Evolutionary conservation across 2,888 invertebrate genomes (phyloP).

Genomic region (Boloria selene): DNA sequence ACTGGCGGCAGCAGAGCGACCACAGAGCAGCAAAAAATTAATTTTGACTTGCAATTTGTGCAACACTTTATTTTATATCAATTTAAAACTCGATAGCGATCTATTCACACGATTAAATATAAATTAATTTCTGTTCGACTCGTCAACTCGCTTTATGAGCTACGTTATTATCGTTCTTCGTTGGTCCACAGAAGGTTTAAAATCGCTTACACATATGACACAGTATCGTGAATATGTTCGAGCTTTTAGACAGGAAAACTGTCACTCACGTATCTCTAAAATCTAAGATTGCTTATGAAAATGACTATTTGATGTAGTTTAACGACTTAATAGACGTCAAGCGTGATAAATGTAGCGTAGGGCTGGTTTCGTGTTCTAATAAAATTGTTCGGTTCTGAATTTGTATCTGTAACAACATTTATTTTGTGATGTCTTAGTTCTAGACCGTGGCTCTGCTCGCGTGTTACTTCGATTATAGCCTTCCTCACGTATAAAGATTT

Average conservation of each 20-base stretch:
- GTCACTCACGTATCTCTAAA: slow-evolving; percentile 30
- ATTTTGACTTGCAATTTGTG: slow-evolving; percentile 28
- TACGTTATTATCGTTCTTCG: slow-evolving; percentile 1
- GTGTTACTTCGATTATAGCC: too few relatives aligned
- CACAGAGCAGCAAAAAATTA: slow-evolving; percentile 6
- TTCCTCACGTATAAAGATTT: too few relatives aligned
- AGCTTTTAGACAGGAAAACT: slow-evolving; percentile 36
- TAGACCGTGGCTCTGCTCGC: too few relatives aligned
- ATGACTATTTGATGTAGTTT: slow-evolving; percentile 34
- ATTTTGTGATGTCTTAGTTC: too few relatives aligned
- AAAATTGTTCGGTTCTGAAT: background rate
- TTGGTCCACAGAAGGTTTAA: background rate
- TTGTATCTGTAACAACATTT: too few relatives aligned
- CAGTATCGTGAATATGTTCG: slow-evolving; percentile 25
- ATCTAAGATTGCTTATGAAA: slow-evolving; percentile 33
- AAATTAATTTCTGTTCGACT: slow-evolving; percentile 47
- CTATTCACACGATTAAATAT: slow-evolving; percentile 55
- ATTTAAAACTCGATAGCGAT: slow-evolving; percentile 46
- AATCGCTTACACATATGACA: slow-evolving; percentile 1
- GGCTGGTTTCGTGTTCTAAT: background rate
- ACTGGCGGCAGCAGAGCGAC: too few relatives aligned
- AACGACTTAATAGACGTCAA: slow-evolving; percentile 20
- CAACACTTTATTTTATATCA: slow-evolving; percentile 33
- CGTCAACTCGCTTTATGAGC: background rate
- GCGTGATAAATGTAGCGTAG: background rate